phyloP scores from a whole-genome alignment of 2,888 invertebrate species.

The Phragmatobia fuliginosa region DNA sequence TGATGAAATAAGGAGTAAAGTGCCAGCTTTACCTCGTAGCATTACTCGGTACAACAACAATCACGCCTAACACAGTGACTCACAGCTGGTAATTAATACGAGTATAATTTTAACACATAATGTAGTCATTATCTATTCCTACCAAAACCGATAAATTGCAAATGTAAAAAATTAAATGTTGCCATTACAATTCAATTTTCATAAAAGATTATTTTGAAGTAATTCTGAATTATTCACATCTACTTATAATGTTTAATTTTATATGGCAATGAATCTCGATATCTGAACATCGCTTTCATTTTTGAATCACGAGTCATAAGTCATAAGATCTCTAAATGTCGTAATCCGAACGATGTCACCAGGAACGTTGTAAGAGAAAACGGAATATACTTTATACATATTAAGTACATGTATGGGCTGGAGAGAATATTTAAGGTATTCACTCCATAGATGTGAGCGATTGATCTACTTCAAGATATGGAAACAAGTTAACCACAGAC shows the following conservation, averaged over 20 bases:
- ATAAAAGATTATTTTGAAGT: not conserved
- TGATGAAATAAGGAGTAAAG: too few relatives aligned
- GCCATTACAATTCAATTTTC: too few relatives aligned
- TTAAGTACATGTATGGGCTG: not conserved
- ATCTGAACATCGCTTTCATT: constrained; percentile 24
- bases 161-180: too few relatives aligned
- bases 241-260: not conserved
- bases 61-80: too few relatives aligned
- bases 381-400: too few relatives aligned
- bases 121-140: too few relatives aligned
- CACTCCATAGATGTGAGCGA: constrained; percentile 44
- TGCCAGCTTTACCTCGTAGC: too few relatives aligned
- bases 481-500: constrained; percentile 47
- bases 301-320: constrained; percentile 26
- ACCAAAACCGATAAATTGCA: too few relatives aligned
- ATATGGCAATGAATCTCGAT: not conserved
- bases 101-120: too few relatives aligned
- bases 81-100: too few relatives aligned
- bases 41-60: too few relatives aligned
- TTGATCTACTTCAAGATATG: constrained; percentile 56
- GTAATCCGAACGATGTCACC: constrained; percentile 22
- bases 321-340: constrained; percentile 20
- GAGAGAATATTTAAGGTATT: constrained; percentile 34
- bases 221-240: not conserved
- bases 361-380: constrained; percentile 20